Evolutionary conservation across 1,140 invertebrate genomes (phyloP).

Genomic region (Cataglyphis hispanica): DNA sequence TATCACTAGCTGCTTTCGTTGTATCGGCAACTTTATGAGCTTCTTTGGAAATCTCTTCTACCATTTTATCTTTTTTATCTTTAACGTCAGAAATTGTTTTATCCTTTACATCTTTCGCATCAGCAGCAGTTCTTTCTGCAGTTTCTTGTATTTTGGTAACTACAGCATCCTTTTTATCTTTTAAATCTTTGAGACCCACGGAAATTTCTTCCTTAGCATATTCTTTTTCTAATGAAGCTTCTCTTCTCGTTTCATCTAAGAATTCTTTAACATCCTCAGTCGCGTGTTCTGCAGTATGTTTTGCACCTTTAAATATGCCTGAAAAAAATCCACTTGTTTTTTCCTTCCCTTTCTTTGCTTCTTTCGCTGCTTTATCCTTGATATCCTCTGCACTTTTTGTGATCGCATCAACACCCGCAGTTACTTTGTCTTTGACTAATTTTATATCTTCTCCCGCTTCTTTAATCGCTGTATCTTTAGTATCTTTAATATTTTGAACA

Average conservation of each 20-base stretch:
- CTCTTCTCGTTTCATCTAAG: constrained; percentile 67
- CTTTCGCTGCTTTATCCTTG: constrained; percentile 75
- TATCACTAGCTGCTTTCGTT: constrained; percentile 42
- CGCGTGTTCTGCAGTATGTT: no score
- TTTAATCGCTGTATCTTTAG: constrained; percentile 12
- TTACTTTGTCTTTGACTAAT: constrained; percentile 33
- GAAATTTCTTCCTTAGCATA: constrained; percentile 32
- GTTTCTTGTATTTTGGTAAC: constrained; percentile 37
- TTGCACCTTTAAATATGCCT: no score
- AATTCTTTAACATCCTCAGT: no score
- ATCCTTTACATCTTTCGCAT: constrained; percentile 31
- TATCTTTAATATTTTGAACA: no score
- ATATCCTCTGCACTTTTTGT: constrained; percentile 66
- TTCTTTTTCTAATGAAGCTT: constrained; percentile 67
- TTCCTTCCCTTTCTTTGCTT: constrained; percentile 37
- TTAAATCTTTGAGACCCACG: constrained; percentile 65
- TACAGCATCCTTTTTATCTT: constrained; percentile 23
- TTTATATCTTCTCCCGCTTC: constrained; percentile 50
- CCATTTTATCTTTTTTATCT: background rate
- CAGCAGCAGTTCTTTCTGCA: constrained; percentile 24
- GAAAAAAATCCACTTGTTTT: no score
- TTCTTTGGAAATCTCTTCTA: background rate
- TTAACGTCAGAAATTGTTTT: constrained; percentile 38
- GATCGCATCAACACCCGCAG: constrained; percentile 40
- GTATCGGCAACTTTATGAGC: background rate